Evolutionary conservation across 2,888 invertebrate genomes (phyloP).

Genomic region (Antheraea yamamai): DNA sequence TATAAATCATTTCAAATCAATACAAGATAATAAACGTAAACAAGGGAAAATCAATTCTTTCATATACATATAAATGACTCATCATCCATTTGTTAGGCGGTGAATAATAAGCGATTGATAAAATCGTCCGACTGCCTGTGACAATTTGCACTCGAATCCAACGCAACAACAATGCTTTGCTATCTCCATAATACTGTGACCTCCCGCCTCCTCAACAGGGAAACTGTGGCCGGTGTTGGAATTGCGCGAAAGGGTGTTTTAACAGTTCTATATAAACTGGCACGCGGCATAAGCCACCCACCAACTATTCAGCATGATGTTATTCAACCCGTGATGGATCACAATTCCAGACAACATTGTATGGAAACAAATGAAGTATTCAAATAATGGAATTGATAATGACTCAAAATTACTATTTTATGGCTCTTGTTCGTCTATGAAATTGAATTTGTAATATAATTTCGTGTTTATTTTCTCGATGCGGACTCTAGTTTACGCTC

Average conservation of each 20-base stretch:
- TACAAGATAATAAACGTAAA: background rate
- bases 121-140: conserved; percentile 72
- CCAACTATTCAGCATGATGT: conserved; percentile 72
- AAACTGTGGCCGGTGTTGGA: conserved; percentile 36
- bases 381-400: conserved; percentile 48
- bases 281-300: conserved; percentile 60
- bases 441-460: background rate
- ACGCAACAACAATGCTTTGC: conserved; percentile 66
- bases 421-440: conserved; percentile 1
- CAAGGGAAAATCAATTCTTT: conserved; percentile 30
- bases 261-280: conserved; percentile 51
- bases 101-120: conserved; percentile 75
- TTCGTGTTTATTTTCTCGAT: background rate
- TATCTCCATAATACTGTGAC: conserved; percentile 50
- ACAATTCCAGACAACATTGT: conserved; percentile 75
- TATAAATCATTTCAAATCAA: background rate
- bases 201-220: conserved; percentile 43
- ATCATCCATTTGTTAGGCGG: conserved; percentile 64
- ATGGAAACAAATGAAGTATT: conserved; percentile 69
- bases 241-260: conserved; percentile 48
- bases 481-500: too few relatives aligned
- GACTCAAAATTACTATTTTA: conserved; percentile 32
- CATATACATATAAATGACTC: conserved; percentile 55
- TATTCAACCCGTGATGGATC: conserved; percentile 76
- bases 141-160: conserved; percentile 76